A percentile compares a stretch with the other conserved stretches of the same genome.
Evolutionary conservation across 2,888 invertebrate genomes (phyloP).

Genomic region (Eristalis arbustorum): DNA sequence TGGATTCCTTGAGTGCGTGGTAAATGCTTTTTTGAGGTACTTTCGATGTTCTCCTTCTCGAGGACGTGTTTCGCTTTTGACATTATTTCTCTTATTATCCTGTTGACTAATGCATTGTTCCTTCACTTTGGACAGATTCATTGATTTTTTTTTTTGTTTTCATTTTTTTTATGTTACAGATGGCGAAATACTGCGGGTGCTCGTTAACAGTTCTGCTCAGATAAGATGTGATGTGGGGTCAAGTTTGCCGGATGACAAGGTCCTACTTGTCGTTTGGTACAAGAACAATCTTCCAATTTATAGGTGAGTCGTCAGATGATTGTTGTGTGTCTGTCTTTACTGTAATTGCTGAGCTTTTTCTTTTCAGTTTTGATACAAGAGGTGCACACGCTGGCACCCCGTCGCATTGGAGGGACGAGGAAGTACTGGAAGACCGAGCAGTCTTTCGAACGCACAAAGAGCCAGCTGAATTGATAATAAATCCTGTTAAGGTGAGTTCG

Average conservation of each 20-base stretch:
- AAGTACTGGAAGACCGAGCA: slow-evolving; percentile 83
- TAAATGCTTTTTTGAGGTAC: slow-evolving; percentile 37
- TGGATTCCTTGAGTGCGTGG: slow-evolving; percentile 50
- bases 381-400: slow-evolving; percentile 83
- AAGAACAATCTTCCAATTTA: slow-evolving; percentile 94
- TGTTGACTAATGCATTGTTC: neutral
- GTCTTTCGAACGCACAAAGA: slow-evolving; percentile 83
- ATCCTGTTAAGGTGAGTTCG: slow-evolving; percentile 81
- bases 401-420: slow-evolving; percentile 84
- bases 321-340: neutral
- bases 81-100: neutral
- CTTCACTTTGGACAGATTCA: neutral
- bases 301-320: slow-evolving; percentile 83
- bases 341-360: neutral
- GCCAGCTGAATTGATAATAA: slow-evolving; percentile 84
- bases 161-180: slow-evolving; percentile 75
- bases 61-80: slow-evolving; percentile 14
- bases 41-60: neutral
- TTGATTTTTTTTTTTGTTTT: slow-evolving; percentile 4
- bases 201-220: slow-evolving; percentile 89
- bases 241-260: slow-evolving; percentile 88
- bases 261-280: slow-evolving; percentile 94
- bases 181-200: slow-evolving; percentile 79
- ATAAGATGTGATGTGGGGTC: slow-evolving; percentile 93
- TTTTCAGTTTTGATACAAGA: slow-evolving; percentile 83